A percentile compares a stretch with the other conserved stretches of the same genome.
phyloP scores from a whole-genome alignment of 2,113 vertebrate species.

The Phoenicopterus ruber region DNA sequence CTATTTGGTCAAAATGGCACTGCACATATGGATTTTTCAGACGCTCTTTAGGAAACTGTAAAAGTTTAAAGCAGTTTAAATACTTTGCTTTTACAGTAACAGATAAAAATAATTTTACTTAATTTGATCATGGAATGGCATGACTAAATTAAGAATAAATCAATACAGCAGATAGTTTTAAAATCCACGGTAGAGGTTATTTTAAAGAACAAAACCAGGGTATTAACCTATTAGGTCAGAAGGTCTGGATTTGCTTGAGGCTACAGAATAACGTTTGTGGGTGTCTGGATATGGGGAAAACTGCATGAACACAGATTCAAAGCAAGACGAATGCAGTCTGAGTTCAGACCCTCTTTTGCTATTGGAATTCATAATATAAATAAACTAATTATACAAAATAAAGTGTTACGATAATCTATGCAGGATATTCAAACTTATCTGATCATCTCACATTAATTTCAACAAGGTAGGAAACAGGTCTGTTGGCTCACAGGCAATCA shows the following conservation, averaged over 20 bases:
- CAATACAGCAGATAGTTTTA: background rate
- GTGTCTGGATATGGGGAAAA: background rate
- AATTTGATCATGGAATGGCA: background rate
- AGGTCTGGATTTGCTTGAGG: background rate
- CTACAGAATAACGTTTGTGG: background rate
- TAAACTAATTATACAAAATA: background rate
- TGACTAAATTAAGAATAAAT: conserved; percentile 24
- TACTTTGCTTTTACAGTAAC: background rate
- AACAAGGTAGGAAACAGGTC: background rate
- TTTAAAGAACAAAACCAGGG: background rate
- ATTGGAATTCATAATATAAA: background rate
- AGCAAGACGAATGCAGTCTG: background rate
- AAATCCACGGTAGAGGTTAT: background rate
- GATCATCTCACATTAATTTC: background rate
- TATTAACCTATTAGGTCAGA: background rate
- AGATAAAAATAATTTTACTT: conserved; percentile 21
- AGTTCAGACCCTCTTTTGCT: background rate
- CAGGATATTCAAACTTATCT: background rate
- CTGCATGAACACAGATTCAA: background rate
- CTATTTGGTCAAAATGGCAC: background rate
- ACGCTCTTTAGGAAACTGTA: background rate
- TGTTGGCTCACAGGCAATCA: background rate
- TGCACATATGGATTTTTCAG: background rate
- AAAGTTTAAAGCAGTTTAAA: conserved; percentile 15
- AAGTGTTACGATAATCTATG: background rate